These are phyloP conservation scores for Galerucella nymphaeae DNA, from an alignment of 2,888 invertebrate genomes.

Conservation along the genomic window DNA sequence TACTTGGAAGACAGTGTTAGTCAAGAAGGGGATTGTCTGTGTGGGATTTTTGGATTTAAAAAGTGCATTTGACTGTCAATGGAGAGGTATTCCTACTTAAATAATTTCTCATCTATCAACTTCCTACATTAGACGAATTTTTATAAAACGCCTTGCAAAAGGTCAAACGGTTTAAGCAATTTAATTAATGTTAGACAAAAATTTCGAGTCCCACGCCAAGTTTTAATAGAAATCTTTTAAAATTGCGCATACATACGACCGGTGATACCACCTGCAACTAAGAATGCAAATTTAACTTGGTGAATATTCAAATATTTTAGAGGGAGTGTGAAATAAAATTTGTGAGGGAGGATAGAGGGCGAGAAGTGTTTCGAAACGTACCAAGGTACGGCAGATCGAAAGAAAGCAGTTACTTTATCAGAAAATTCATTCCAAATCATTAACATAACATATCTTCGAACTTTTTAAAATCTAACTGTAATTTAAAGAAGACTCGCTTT, in stretches of 20 bases:
- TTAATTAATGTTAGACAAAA: background rate
- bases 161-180: background rate
- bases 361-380: background rate
- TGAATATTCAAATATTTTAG: background rate
- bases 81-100: no score
- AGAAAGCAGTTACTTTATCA: no score
- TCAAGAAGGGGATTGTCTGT: no score
- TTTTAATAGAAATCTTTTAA: background rate
- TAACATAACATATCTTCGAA: no score
- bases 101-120: no score
- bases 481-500: background rate
- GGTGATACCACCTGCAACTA: background rate
- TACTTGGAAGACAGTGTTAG: no score
- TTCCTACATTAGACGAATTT: background rate
- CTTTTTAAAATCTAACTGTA: no score
- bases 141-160: background rate
- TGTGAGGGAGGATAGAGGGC: background rate
- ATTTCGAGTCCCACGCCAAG: background rate
- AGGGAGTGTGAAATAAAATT: background rate
- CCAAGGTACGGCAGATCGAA: no score
- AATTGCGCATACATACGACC: constrained; percentile 4
- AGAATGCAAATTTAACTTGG: background rate
- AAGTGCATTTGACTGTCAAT: no score
- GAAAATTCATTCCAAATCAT: no score
- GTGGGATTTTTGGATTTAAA: no score